Evolutionary conservation across 2,888 invertebrate species (phyloP), one percentile per base, ranked within the genome.

Genomic region (Ypsolopha scabrella): DNA sequence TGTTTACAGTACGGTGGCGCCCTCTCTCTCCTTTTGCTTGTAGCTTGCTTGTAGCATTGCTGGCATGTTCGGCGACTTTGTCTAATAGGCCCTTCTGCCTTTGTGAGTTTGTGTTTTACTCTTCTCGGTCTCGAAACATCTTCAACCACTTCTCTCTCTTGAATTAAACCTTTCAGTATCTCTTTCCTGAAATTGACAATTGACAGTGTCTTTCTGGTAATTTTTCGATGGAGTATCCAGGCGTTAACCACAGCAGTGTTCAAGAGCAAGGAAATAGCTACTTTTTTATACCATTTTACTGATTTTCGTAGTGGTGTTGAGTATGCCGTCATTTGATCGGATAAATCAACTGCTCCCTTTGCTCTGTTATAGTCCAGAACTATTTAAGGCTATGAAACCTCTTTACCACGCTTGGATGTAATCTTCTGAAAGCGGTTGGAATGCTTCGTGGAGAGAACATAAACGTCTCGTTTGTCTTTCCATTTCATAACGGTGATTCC

Each of bases 161-260:
- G 36, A 13, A 36, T 24, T 43, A 48, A 52, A 35, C 39, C 33
- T 39, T 43, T 46, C 45, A 54, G 41, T 41, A 54, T 49, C 49
- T 52, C 34, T 41, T 51, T 54, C 41, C 53, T 39, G 39, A 53
- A 57, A 4, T 57, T 52, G 3, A 56, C 51, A 6, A 58, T 51
- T 43, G 14, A 48, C 41, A 55, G 53, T 7, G 51, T 54, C 35
- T 55, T 57, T 33, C 54, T 52, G 36, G 55, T 60, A 6, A 58
- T 59, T 39, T 44, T 51, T 53, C 60, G 55, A 51, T 63, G 60
- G 47, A 62, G 53, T 48, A 60, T 53, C 47, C 51, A 53, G 34
- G 61, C 58, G 54, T 64, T 66, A 7, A 64, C 61, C 35, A 66
- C 49, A 37, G 62, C 57, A 7, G 59, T 62, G 50, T 61, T 62